A percentile compares a stretch with the other conserved stretches of the same genome.
Evolutionary conservation across 2,888 invertebrate genomes (phyloP).

Genomic region (Drosophila colorata): DNA sequence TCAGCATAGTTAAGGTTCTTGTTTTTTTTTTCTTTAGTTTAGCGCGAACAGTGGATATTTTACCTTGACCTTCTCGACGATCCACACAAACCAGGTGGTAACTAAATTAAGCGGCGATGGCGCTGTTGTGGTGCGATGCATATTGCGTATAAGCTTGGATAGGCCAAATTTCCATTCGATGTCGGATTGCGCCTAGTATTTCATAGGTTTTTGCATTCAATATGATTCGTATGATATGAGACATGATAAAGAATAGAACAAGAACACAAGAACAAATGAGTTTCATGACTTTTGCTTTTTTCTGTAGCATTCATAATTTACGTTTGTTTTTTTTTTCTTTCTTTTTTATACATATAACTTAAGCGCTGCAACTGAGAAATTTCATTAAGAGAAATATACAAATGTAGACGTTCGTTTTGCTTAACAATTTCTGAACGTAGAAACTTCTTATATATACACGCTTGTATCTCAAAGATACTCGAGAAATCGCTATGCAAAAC

Average conservation of each 20-base stretch:
- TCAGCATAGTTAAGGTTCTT: conserved; percentile 15
- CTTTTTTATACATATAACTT: conserved; percentile 54
- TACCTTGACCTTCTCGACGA: conserved; percentile 92
- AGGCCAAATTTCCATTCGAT: conserved; percentile 99
- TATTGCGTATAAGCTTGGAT: conserved; percentile 98
- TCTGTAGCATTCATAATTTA: conserved; percentile 45
- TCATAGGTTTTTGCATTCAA: conserved; percentile 64
- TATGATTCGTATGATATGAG: conserved; percentile 18
- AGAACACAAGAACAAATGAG: conserved; percentile 66
- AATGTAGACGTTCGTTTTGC: conserved; percentile 67
- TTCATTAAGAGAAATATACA: conserved; percentile 68
- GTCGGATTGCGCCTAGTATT: conserved; percentile 97
- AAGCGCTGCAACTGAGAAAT: conserved; percentile 66
- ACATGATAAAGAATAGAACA: conserved; percentile 54
- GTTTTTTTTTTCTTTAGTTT: conserved; percentile 19
- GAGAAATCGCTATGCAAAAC: conserved; percentile 70
- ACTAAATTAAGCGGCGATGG: conserved; percentile 99
- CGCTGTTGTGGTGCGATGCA: conserved; percentile 98
- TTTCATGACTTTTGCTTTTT: conserved; percentile 39
- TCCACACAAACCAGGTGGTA: conserved; percentile 96
- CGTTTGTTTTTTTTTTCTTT: conserved; percentile 6
- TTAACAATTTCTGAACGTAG: conserved; percentile 49
- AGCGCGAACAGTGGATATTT: conserved; percentile 74
- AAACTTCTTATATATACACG: not conserved
- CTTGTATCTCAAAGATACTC: conserved; percentile 11